These are phyloP conservation scores for Ischnura elegans DNA, from an alignment of 2,888 invertebrate species.

Conservation along the genomic window DNA sequence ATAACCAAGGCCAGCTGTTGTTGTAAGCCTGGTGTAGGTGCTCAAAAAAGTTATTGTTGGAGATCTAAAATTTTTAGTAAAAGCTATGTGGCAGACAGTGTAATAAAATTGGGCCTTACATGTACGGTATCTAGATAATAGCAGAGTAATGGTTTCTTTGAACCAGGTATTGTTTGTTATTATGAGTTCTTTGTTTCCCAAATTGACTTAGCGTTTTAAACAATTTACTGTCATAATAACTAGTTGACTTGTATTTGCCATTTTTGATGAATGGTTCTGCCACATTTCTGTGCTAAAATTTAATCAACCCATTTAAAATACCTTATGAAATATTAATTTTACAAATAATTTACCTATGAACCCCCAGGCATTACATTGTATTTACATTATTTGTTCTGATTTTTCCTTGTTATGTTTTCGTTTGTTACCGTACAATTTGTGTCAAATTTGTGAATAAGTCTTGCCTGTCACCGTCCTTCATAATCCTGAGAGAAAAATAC, in stretches of 20 bases:
- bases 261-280: conserved; percentile 18
- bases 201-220: background rate
- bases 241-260: background rate
- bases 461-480: conserved; percentile 63
- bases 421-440: conserved; percentile 62
- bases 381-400: conserved; percentile 41
- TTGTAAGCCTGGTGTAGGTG: conserved; percentile 58
- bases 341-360: background rate
- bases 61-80: conserved; percentile 34
- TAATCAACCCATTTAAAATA: background rate
- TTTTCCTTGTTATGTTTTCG: conserved; percentile 32
- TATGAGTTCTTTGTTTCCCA: background rate
- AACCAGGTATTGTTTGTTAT: background rate
- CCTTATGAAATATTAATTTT: conserved; percentile 16
- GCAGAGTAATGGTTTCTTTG: background rate
- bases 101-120: conserved; percentile 19
- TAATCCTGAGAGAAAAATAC: conserved; percentile 62
- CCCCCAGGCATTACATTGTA: conserved; percentile 24
- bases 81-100: conserved; percentile 41
- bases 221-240: background rate
- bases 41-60: conserved; percentile 46
- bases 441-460: conserved; percentile 55
- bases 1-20: conserved; percentile 21
- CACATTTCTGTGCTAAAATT: conserved; percentile 33
- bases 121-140: background rate